A percentile compares a stretch with the other conserved stretches of the same genome.
phyloP scores from a whole-genome alignment of 2,113 vertebrate species.

The Sturnira hondurensis region DNA sequence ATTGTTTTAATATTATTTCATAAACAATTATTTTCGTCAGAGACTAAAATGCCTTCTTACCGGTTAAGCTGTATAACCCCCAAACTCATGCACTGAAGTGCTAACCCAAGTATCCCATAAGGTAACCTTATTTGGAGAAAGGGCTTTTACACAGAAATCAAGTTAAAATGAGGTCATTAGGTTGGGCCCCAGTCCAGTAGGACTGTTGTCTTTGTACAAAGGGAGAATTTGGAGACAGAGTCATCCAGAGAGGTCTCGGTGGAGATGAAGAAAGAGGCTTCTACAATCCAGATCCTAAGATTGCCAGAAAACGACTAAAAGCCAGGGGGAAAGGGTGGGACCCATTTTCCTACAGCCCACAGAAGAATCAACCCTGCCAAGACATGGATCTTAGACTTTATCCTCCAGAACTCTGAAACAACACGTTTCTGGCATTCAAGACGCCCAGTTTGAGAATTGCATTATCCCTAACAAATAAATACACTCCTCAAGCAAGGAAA shows the following conservation, averaged over 20 bases:
- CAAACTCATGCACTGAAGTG: not conserved
- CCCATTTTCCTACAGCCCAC: too few relatives aligned
- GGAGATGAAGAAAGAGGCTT: not conserved
- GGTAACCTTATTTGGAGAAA: not conserved
- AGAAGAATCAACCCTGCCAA: too few relatives aligned
- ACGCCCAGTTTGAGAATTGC: not conserved
- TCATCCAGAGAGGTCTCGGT: not conserved
- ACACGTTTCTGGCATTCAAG: not conserved
- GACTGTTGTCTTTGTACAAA: not conserved
- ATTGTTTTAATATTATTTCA: not conserved
- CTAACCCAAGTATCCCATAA: not conserved
- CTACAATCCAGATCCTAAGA: too few relatives aligned
- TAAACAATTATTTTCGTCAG: not conserved
- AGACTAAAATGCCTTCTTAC: not conserved
- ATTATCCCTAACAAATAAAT: not conserved
- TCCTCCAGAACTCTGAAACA: not conserved
- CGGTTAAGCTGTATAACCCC: not conserved
- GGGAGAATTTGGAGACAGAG: not conserved
- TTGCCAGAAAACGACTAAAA: not conserved
- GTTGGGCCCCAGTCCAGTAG: not conserved
- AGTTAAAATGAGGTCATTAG: not conserved
- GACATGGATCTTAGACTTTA: not conserved
- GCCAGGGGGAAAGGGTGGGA: accelerated
- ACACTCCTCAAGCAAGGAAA: not conserved
- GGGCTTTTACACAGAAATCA: too few relatives aligned